Percentiles rank a stretch among this genome's conserved stretches.
Conservation (phyloP, 1,140 invertebrate genomes). For the Neodiprion pinetum region DNA sequence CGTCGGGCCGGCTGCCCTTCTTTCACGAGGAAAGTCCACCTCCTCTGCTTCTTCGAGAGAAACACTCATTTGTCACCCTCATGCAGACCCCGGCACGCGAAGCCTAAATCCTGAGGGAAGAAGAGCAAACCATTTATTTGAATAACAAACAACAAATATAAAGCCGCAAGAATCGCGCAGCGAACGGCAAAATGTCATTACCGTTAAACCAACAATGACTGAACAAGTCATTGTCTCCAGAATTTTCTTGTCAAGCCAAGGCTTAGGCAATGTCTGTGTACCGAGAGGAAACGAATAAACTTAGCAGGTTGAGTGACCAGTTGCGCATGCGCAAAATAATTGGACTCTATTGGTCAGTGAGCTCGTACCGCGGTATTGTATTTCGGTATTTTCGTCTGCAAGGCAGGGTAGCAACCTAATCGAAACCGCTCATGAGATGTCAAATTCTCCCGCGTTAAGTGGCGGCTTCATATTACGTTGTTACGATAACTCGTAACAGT, state of each 20-base stretch:
- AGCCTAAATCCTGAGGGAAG: not conserved
- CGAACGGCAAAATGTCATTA: not conserved
- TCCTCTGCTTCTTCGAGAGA: not conserved
- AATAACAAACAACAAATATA: constrained; percentile 3
- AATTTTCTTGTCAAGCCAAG: not conserved
- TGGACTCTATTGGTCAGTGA: too few relatives aligned
- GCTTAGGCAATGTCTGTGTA: not conserved
- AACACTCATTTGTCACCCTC: not conserved
- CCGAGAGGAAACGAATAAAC: not conserved
- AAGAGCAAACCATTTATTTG: not conserved
- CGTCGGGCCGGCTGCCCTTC: not conserved
- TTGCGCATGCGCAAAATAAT: too few relatives aligned
- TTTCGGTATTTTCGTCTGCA: too few relatives aligned
- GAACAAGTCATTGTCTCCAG: not conserved
- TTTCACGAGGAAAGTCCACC: not conserved
- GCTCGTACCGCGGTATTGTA: too few relatives aligned
- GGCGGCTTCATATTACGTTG: too few relatives aligned
- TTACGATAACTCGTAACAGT: too few relatives aligned
- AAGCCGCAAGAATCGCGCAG: not conserved
- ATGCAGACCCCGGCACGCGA: not conserved
- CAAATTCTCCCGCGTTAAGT: too few relatives aligned
- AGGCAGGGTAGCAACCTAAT: too few relatives aligned
- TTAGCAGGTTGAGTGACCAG: not conserved
- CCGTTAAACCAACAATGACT: not conserved
- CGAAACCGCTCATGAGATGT: too few relatives aligned